Conservation (phyloP, 2,113 vertebrate genomes). For the Silurus asotus region DNA sequence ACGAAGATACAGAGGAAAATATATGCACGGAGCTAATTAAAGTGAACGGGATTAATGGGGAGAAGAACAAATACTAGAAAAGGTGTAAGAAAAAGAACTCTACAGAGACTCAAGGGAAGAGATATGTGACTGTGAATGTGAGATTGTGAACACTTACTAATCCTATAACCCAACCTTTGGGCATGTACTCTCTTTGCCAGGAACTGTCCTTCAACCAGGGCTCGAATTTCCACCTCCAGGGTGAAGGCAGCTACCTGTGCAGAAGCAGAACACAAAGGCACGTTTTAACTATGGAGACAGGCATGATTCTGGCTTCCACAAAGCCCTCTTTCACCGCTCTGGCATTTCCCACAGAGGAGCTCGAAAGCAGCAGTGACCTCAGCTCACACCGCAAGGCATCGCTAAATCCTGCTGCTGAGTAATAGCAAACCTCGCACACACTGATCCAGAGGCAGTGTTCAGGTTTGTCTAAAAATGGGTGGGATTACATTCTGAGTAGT, state of each 20-base stretch:
- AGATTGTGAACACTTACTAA: slow-evolving; percentile 77
- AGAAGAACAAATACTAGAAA: background rate
- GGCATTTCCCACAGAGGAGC: slow-evolving; percentile 39
- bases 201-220: slow-evolving; percentile 93
- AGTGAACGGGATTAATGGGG: background rate
- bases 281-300: slow-evolving; percentile 32
- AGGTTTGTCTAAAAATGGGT: background rate
- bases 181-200: slow-evolving; percentile 91
- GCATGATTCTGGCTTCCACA: slow-evolving; percentile 26
- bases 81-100: background rate
- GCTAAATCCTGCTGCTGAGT: slow-evolving; percentile 6
- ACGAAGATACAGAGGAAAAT: background rate
- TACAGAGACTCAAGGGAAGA: background rate
- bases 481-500: background rate
- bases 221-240: slow-evolving; percentile 82
- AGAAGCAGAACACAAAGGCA: slow-evolving; percentile 42
- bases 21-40: background rate
- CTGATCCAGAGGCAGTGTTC: slow-evolving; percentile 13
- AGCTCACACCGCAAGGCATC: slow-evolving; percentile 13
- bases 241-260: slow-evolving; percentile 76
- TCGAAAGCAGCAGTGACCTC: slow-evolving; percentile 16
- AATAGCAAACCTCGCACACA: slow-evolving; percentile 3
- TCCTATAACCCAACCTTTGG: slow-evolving; percentile 87
- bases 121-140: slow-evolving; percentile 4
- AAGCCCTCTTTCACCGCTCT: slow-evolving; percentile 22